Evolutionary conservation across 1,140 invertebrate genomes (phyloP), one percentile per base, ranked within the genome.

Genomic region (Diabrotica virgifera): DNA sequence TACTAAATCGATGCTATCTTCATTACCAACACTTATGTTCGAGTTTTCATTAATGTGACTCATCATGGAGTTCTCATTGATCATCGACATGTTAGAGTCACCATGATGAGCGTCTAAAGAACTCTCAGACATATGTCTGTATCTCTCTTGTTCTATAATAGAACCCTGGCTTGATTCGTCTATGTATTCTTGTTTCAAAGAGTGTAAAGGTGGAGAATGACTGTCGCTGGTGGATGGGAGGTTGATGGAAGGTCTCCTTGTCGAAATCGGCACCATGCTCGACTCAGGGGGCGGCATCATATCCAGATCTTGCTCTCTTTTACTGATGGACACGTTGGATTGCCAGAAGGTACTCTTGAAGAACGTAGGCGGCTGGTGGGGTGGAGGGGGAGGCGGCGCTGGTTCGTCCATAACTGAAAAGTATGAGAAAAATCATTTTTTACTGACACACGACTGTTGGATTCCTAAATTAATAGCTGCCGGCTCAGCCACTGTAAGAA

Each of bases 91-190:
- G 64, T 80, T 79, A 7, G 77, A 76, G 57, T 79, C 76, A 7
- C 77, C 77, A 35, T 75, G 73, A 62, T 79, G 76, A 0, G 79
- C 78, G 61, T 80, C 79, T 54, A 81, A 69, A n/a, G 78, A 79
- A 68, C 76, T 80, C 67, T 80, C 75, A 56, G 78, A 76, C 54
- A 75, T 69, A 68, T 76, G 70, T 51, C 78, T 63, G 64, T 73
- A 77, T 2, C 76, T 67, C n/a, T 67, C 72, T 37, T 70, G 69
- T 24, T 80, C 80, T 6, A 81, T 66, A 36, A 86, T 77, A 53
- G 83, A 85, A 63, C 81, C 83, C 59, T 89, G 86, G 67, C 86
- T 89, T 64, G 83, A 86, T 64, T 91, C 89, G 72, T 91, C 89
- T 2, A 86, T 74, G 3, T 86, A 79, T 77, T 91, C 89, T 50